Base-by-base conservation (phyloP, 64 coral and sea anemone genomes). In the Actinia equina region DNA sequence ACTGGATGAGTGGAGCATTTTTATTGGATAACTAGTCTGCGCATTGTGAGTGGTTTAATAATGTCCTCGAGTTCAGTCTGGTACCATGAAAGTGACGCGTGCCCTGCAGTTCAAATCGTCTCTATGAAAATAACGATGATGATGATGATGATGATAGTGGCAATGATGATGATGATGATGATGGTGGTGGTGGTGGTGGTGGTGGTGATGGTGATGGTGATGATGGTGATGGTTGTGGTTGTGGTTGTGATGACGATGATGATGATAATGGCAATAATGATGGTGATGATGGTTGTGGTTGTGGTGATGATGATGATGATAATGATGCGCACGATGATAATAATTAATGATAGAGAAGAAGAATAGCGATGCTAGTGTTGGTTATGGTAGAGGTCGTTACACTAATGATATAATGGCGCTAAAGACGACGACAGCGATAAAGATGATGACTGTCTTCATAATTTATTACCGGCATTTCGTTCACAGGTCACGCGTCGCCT, bases 401-500 rank as follows among this genome's bases (percentile, higher is more conserved):
- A 54, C 12, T 8, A 54, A 11, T 26, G 64, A 70, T 71, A 37
- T 27, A 7, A 30, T 71, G 26, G 1, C 23, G 23, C n/a, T 41
- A 14, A n/a, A 4, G 9, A 67, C n/a, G 63, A 23, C 20, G 63
- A n/a, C 30, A 37, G 30, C 30, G 30, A 37, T 37, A 37, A 37
- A 7, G 63, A 67, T 67, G 58, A 60, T 60, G 58, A 3, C 30
- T 37, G 30, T 37, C 30, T 37, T 59, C 12, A 60, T 60, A 16
- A 60, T 37, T 63, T 19, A 63, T 65, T 65, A 74, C 25, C 9
- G 11, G 13, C 6, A 74, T 92, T 46, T 79, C 77, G 0, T 78
- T 37, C 20, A 59, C 71, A 99, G 97, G 88, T 99, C 17, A 99
- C 97, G n/a, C 90, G 97, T 54, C 93, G 97, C 15, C 88, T 99